Conservation (phyloP, 2,888 invertebrate species). For the Heliothis peltigera region DNA sequence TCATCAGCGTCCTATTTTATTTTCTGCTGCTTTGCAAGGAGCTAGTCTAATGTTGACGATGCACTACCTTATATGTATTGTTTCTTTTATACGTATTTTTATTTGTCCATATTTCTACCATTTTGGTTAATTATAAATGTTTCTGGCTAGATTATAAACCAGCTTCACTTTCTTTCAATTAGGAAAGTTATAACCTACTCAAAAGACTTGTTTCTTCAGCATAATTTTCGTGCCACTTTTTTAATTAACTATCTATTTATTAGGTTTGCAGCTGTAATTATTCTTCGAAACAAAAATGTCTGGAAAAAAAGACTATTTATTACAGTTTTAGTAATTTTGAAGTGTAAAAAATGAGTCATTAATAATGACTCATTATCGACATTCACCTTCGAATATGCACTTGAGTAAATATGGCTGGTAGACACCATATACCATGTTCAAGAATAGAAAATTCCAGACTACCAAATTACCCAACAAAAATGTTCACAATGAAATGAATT, state of each 20-base stretch:
- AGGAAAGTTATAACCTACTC: constrained; percentile 19
- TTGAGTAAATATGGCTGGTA: constrained; percentile 53
- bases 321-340: too few species aligned
- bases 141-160: not conserved
- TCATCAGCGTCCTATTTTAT: too few species aligned
- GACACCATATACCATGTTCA: constrained; percentile 18
- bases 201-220: not conserved
- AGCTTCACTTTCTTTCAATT: constrained; percentile 24
- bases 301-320: constrained; percentile 10
- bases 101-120: too few species aligned
- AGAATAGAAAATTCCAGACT: constrained; percentile 22
- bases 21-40: not conserved
- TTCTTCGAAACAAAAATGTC: constrained; percentile 1
- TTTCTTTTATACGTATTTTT: too few species aligned
- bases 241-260: constrained; percentile 2
- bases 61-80: not conserved
- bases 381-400: constrained; percentile 54
- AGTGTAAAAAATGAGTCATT: constrained; percentile 46
- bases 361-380: constrained; percentile 44
- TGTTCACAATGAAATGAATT: constrained; percentile 25
- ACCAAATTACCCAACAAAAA: constrained; percentile 27
- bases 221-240: constrained; percentile 15
- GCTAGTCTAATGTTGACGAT: not conserved
- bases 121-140: not conserved
- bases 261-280: not conserved